A percentile compares a stretch with the other conserved stretches of the same genome.
phyloP scores from a whole-genome alignment of 1,140 invertebrate genomes.

The Aphis gossypii region DNA sequence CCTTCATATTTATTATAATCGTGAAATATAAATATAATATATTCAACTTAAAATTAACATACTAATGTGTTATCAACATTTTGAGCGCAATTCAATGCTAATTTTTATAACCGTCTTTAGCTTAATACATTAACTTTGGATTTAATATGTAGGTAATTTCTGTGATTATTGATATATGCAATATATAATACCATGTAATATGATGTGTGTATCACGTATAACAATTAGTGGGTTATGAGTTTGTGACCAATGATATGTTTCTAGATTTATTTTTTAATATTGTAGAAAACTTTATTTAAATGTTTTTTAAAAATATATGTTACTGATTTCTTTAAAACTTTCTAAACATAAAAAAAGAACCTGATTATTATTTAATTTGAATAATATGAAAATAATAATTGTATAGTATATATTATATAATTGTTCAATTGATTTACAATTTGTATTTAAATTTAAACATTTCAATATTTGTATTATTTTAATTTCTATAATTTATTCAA shows the following conservation, averaged over 20 bases:
- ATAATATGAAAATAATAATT: neutral
- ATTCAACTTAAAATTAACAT: too few relatives aligned
- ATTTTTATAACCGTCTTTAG: neutral
- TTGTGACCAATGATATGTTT: neutral
- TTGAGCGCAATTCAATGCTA: neutral
- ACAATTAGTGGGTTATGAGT: neutral
- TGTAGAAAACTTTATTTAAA: neutral
- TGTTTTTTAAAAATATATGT: neutral
- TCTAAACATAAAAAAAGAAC: conserved; percentile 4
- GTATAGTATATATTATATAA: neutral
- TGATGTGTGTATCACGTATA: neutral
- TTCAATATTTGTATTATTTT: neutral
- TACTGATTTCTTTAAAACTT: neutral
- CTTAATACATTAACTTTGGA: neutral
- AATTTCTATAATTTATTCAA: neutral
- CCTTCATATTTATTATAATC: neutral
- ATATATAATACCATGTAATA: neutral
- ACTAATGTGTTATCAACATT: too few relatives aligned
- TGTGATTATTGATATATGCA: neutral
- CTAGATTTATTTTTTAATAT: neutral
- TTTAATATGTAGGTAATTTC: neutral
- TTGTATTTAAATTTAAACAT: neutral
- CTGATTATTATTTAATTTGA: neutral
- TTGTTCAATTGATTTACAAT: neutral
- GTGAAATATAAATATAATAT: neutral